phyloP scores from a whole-genome alignment of 2,797 vertebrate genomes.

The Macropodus opercularis region DNA sequence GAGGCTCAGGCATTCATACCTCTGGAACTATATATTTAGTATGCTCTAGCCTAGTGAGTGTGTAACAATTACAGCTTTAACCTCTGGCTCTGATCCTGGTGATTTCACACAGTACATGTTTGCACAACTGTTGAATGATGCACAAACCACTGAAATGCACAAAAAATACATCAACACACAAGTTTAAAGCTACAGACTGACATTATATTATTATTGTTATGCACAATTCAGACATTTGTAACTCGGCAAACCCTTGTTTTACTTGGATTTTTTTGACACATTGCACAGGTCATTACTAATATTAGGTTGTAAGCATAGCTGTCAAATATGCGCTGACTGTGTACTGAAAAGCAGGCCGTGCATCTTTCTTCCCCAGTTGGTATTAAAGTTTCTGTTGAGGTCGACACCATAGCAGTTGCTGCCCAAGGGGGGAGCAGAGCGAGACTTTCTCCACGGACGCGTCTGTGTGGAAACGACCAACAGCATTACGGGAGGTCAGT shows the following conservation, averaged over 20 bases:
- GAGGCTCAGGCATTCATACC: too few species aligned
- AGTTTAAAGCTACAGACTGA: too few species aligned
- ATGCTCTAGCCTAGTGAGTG: too few species aligned
- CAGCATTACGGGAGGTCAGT: too few species aligned
- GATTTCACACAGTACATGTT: slow-evolving; percentile 73
- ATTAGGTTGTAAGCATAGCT: too few species aligned
- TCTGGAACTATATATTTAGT: too few species aligned
- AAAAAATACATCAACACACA: background rate
- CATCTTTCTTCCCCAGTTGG: slow-evolving; percentile 82
- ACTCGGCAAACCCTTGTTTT: too few species aligned
- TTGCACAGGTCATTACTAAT: background rate
- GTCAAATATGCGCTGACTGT: too few species aligned
- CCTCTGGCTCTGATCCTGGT: slow-evolving; percentile 80
- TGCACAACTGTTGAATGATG: slow-evolving; percentile 74
- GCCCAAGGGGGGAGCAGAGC: slow-evolving; percentile 57
- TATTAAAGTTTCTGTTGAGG: slow-evolving; percentile 83
- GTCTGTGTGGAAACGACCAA: slow-evolving; percentile 57
- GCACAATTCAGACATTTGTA: too few species aligned
- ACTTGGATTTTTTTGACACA: too few species aligned
- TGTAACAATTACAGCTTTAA: slow-evolving; percentile 75
- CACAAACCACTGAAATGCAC: slow-evolving; percentile 71
- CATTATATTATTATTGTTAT: too few species aligned
- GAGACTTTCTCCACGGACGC: slow-evolving; percentile 84
- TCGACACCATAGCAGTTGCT: slow-evolving; percentile 79
- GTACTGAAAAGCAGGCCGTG: too few species aligned